These are phyloP conservation scores for Python bivittatus DNA, from an alignment of 2,113 vertebrate species.

Conservation along the genomic window DNA sequence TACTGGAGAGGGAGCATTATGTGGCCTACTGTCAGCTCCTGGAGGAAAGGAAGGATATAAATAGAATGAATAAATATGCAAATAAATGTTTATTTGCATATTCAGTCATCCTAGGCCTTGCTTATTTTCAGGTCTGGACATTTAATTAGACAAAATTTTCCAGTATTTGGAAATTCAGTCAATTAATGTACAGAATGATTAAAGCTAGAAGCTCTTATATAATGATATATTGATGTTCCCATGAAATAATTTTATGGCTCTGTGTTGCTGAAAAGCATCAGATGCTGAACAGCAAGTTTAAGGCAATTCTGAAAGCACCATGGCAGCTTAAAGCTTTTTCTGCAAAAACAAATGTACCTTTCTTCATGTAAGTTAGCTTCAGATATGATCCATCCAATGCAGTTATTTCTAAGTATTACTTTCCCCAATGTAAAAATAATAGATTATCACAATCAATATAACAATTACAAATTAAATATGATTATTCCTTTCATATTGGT, in stretches of 20 bases:
- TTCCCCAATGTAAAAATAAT: neutral
- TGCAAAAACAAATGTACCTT: neutral
- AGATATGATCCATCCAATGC: neutral
- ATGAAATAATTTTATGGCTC: conserved; percentile 17
- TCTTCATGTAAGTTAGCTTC: neutral
- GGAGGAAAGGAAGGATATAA: neutral
- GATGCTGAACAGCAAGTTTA: conserved; percentile 2
- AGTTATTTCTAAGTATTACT: neutral
- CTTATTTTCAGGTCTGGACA: neutral
- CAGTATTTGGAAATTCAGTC: neutral
- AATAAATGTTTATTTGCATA: neutral
- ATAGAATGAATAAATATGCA: neutral
- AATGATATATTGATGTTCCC: neutral
- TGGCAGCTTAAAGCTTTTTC: neutral
- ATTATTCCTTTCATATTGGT: neutral
- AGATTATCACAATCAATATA: neutral
- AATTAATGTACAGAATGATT: conserved; percentile 17
- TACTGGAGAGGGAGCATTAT: neutral
- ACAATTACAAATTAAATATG: neutral
- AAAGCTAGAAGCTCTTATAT: neutral
- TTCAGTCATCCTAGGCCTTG: neutral
- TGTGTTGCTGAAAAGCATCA: conserved; percentile 15
- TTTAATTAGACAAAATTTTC: neutral
- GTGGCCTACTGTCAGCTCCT: neutral
- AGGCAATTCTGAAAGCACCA: conserved; percentile 14